Evolutionary conservation across 2,888 invertebrate species (phyloP), one percentile per base, ranked within the genome.

Genomic region (Panzeria rudis): DNA sequence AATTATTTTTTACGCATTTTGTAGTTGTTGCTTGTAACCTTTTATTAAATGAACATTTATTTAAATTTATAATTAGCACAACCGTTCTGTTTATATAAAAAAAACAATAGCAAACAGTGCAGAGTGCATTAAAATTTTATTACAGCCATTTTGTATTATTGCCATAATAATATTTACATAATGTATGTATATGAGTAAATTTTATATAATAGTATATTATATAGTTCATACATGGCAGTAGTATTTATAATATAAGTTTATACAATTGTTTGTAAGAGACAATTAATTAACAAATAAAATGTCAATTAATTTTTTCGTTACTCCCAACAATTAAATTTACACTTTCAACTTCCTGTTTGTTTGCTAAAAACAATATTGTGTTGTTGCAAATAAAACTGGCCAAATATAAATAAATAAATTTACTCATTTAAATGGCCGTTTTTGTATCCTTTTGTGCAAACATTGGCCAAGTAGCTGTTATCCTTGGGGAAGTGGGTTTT

Each of bases 281-380:
- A 90, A 91, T 91, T 91, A 91, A 91, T 91, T 91, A 91, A 90
- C 91, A 90, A 91, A 91, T 90, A 91, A 91, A 91, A 91, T 91
- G 91, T 90, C 90, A 91, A 91, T 91, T 91, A 91, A 90, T 91
- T 90, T 91, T 61, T 78, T 69, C 64, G 88, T 89, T 90, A 87
- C 88, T 47, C 13, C n/a, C 88, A 90, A 88, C 89, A 90, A 89
- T 91, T 89, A 90, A 90, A 90, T 90, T 87, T 86, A 87, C 88
- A 88, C 56, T 66, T 62, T 68, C 47, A 54, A 47, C 38, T 66
- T 76, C 47, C 69, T 56, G 71, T 52, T 71, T 69, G 38, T 73
- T 66, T 38, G 61, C 47, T 38, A 61, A 68, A 71, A 76, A 69
- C 25, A 62, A 76, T 76, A 75, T 75, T 75, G 32, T 72, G 29